Conservation (phyloP, 2,113 vertebrate genomes). For the Aramus guarauna region DNA sequence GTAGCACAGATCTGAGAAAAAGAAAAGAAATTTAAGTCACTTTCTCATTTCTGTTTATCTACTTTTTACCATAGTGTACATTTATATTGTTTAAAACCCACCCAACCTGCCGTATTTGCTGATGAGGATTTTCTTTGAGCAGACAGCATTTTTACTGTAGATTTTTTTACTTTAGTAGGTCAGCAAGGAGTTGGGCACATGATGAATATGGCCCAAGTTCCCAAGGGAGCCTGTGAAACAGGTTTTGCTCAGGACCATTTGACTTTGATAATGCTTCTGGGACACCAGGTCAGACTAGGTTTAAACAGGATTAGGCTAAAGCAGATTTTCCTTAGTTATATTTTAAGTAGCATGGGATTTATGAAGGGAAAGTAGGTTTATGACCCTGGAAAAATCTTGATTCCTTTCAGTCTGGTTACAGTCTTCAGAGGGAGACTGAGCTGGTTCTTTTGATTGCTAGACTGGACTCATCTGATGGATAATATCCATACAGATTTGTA, state of each 20-base stretch:
- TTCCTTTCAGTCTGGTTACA: background rate
- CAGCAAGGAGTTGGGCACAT: background rate
- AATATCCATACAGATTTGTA: background rate
- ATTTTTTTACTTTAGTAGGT: background rate
- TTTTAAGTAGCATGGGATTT: conserved; percentile 47
- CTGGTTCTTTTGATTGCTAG: background rate
- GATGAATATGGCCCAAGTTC: background rate
- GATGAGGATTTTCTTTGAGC: background rate
- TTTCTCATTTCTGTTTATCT: background rate
- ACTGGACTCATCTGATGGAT: background rate
- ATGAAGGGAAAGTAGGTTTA: conserved; percentile 29
- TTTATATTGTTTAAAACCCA: background rate
- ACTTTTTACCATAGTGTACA: background rate
- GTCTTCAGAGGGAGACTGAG: background rate
- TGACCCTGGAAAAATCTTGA: conserved; percentile 6
- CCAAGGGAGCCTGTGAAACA: background rate
- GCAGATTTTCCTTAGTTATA: conserved; percentile 32
- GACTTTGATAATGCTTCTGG: conserved; percentile 42
- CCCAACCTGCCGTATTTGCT: background rate
- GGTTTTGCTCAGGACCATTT: background rate
- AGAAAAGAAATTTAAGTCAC: background rate
- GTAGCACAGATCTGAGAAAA: background rate
- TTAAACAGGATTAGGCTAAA: conserved; percentile 68
- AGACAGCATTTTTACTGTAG: background rate
- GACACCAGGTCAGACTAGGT: conserved; percentile 31